These are phyloP conservation scores for Leptinotarsa tumamoca DNA, from an alignment of 2,888 invertebrate species.

Conservation along the genomic window DNA sequence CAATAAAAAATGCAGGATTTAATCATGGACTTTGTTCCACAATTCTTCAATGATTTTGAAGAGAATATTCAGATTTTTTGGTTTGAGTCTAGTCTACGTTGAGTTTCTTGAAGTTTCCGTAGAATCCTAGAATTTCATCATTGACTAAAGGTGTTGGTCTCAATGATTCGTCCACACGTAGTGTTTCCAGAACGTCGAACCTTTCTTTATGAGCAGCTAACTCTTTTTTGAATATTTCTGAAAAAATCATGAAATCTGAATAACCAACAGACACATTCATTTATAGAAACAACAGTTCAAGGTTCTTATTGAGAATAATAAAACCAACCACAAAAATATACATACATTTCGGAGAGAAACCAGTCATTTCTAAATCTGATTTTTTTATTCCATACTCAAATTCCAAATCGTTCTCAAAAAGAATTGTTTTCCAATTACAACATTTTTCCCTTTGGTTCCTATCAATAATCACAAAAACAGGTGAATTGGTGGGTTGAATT, in stretches of 20 bases:
- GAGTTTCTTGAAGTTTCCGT: slow-evolving; percentile 55
- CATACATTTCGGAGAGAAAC: too few species aligned
- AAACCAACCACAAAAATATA: too few species aligned
- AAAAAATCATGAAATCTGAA: background rate
- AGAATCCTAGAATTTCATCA: slow-evolving; percentile 51
- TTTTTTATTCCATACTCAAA: too few species aligned
- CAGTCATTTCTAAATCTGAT: too few species aligned
- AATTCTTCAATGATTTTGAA: background rate
- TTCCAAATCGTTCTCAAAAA: too few species aligned
- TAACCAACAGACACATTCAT: too few species aligned
- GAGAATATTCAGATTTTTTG: background rate
- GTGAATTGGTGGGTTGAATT: too few species aligned
- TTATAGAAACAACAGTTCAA: too few species aligned
- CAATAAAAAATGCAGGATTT: background rate
- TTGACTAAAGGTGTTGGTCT: slow-evolving; percentile 46
- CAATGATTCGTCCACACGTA: slow-evolving; percentile 49
- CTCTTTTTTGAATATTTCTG: slow-evolving; percentile 6
- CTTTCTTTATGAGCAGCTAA: background rate
- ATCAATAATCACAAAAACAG: too few species aligned
- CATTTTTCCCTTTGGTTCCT: too few species aligned
- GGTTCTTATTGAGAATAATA: too few species aligned
- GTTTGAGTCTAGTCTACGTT: slow-evolving; percentile 48
- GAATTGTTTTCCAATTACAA: too few species aligned
- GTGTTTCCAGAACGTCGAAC: slow-evolving; percentile 29
- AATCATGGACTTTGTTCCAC: background rate